A percentile compares a stretch with the other conserved stretches of the same genome.
Evolutionary conservation across 1,140 invertebrate species (phyloP).

Genomic region (Wiebesia pumilae): DNA sequence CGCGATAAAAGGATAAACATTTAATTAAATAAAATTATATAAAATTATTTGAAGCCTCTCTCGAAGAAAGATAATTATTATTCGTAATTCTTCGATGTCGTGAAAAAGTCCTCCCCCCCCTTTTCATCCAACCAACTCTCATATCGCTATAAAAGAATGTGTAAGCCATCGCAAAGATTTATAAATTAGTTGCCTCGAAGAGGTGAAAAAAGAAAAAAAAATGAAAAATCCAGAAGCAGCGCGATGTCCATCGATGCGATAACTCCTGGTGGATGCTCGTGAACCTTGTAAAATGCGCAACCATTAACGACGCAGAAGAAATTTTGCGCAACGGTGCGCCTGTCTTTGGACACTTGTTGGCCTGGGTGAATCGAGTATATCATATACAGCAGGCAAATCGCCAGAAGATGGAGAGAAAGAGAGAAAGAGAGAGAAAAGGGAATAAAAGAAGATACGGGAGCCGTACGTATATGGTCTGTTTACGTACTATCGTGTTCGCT

Average conservation of each 20-base stretch:
- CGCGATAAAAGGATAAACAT: too few species aligned
- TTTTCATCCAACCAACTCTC: not conserved
- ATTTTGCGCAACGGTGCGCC: not conserved
- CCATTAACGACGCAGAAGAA: not conserved
- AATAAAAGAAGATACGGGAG: too few species aligned
- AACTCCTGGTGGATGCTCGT: not conserved
- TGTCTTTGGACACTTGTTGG: not conserved
- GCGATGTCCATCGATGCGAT: not conserved
- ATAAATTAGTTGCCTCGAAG: not conserved
- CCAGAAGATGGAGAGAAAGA: too few species aligned
- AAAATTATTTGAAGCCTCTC: too few species aligned
- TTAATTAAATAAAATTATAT: too few species aligned
- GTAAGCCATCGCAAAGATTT: not conserved
- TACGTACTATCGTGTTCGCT: not conserved
- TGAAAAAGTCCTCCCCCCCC: too few species aligned
- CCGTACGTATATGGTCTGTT: not conserved
- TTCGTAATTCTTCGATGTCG: too few species aligned
- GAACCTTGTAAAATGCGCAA: not conserved
- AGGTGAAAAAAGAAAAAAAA: not conserved
- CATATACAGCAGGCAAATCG: not conserved
- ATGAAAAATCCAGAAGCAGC: not conserved
- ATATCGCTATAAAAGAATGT: not conserved
- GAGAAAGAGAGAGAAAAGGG: not conserved
- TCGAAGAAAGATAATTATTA: too few species aligned
- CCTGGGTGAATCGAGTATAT: not conserved